Base-by-base conservation (phyloP, 2,888 invertebrate species). In the Cosmopolites sordidus region DNA sequence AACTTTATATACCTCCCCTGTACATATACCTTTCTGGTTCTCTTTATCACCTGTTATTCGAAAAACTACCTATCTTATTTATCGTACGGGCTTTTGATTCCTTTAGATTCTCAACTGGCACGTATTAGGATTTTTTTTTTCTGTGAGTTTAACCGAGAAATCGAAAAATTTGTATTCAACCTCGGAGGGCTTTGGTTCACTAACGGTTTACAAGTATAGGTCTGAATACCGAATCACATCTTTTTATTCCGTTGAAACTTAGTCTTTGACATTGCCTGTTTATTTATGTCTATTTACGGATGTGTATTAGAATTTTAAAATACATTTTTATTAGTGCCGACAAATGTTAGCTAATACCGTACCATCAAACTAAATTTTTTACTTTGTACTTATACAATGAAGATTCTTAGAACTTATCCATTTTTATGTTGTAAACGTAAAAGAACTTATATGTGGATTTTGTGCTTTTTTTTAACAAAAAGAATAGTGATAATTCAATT, bases 151-250 rank as follows among this genome's bases (percentile, higher is more conserved):
- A 33, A 33, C 33, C 33, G 12, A 33, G 22, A 40, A 47, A 47
- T 27, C 14, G 12, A 3, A 30, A 44, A 44, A 47, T 47, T 47
- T 47, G 47, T 47, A 47, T 47, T 47, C 47, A 47, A n/a, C 18
- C 22, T 18, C 39, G 22, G n/a, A 44, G 44, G 44, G 30, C 44
- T 33, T 33, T 33, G 33, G n/a, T 33, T 33, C 12, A 33, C 33
- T 49, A 51, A 51, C 51, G 42, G 51, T 40, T 39, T 12, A 11
- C 17, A 12, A 14, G 3, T 42, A 27, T 43, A 15, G 30, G 17
- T 15, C 29, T 51, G 51, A 51, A 51, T 51, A 51, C 51, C 12
- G 41, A 51, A 46, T 51, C 30, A 46, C 18, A 30, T 12, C 16
- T 41, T 37, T 45, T 41, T 51, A 46, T 46, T 51, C 51, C 8